Evolutionary conservation across 1,140 invertebrate genomes (phyloP), one percentile per base, ranked within the genome.

Genomic region (Drosophila equinoxialis): DNA sequence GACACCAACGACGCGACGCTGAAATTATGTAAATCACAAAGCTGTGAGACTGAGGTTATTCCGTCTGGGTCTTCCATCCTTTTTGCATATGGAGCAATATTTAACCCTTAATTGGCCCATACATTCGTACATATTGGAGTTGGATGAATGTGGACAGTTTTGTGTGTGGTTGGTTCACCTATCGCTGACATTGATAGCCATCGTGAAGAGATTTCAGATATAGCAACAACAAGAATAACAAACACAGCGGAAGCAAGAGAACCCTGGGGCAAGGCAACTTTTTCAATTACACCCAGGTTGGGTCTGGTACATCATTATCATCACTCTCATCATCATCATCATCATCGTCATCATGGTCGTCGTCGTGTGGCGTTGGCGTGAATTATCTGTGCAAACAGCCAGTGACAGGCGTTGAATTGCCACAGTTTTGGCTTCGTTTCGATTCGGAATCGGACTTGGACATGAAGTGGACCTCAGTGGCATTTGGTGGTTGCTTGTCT

Each of bases 71-170:
- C 57, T 59, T 17, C 2, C 26, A 48, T 62, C 51, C 54, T 57
- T 33, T 57, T 57, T 73, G 84, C 84, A 87, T 84, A 87, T 89
- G 80, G 77, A 75, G 80, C 45, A 89, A 83, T 78, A 85, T 89
- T 89, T 89, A 89, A 89, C 84, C 84, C 84, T 89, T 89, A 89
- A 89, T 89, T 89, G 84, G 84, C 84, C 71, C 81, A 80, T 74
- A 68, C 69, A 65, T 58, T 69, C 63, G 39, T 23, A n/a, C n/a
- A n/a, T n/a, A 20, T 51, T 11, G 45, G 45, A 45, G 42, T 23
- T 51, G 45, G 42, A 51, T 51, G 45, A 23, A 51, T 51, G 45
- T 45, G 75, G 72, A 81, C 73, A 76, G 45, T 51, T 23, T 79
- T 79, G 66, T 79, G 63, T 75, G 68, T 76, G 79, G 70, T 74